phyloP scores from a whole-genome alignment of 2,888 invertebrate species.

The Drosophila gaucha region DNA sequence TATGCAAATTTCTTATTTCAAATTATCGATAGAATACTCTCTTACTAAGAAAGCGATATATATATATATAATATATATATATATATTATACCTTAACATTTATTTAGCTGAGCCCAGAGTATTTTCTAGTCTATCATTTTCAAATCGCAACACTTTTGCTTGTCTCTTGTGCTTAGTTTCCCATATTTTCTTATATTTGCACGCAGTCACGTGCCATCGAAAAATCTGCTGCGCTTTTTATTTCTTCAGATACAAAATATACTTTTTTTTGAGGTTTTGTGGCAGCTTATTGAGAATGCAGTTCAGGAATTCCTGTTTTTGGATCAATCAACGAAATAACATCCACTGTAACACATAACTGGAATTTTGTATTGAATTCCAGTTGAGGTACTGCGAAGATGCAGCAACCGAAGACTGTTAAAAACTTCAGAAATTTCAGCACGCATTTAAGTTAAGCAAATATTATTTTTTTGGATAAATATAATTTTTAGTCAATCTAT shows the following conservation, averaged over 20 bases:
- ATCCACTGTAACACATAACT: slow-evolving; percentile 20
- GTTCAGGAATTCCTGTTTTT: slow-evolving; percentile 22
- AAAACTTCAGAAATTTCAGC: slow-evolving; percentile 8
- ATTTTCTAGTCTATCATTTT: background rate
- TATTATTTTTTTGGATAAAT: too few relatives aligned
- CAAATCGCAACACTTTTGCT: background rate
- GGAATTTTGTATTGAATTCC: slow-evolving; percentile 21
- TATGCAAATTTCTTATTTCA: too few relatives aligned
- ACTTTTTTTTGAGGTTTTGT: slow-evolving; percentile 15
- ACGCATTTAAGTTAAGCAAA: background rate
- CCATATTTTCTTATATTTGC: slow-evolving; percentile 15
- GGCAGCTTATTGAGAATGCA: slow-evolving; percentile 50
- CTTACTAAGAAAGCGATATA: background rate
- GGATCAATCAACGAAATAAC: slow-evolving; percentile 49
- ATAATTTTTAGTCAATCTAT: too few relatives aligned
- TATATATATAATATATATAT: too few relatives aligned
- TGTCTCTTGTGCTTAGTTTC: slow-evolving; percentile 4
- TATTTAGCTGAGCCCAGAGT: background rate
- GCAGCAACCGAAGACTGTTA: background rate
- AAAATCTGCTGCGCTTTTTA: slow-evolving; percentile 36
- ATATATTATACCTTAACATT: too few relatives aligned
- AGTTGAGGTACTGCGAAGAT: background rate
- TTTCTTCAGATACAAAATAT: slow-evolving; percentile 13
- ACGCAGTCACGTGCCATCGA: slow-evolving; percentile 68
- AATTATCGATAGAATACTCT: too few relatives aligned